Base-by-base conservation (phyloP, 2,113 vertebrate genomes). In the Silurus meridionalis region DNA sequence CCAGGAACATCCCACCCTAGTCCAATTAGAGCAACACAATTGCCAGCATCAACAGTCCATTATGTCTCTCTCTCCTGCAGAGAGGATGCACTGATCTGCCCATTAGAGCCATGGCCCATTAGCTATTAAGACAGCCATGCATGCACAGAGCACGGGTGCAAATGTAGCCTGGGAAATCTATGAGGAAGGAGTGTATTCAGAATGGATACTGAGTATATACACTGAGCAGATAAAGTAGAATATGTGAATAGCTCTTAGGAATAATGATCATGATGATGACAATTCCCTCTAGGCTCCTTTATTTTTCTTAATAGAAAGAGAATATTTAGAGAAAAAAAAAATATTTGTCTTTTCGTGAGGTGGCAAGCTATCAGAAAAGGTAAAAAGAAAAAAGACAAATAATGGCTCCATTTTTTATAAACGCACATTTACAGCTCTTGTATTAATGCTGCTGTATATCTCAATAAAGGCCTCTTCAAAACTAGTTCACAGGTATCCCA, bases 61-160 rank as follows among this genome's bases (percentile, higher is more conserved):
- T 93, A 93, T 86, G 77, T 90, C 86, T 88, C 69, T 90, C 86
- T 83, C 91, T 91, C 82, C 92, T 93, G 92, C 91, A 75, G 91
- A 90, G 92, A 92, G 91, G 92, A 90, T 92, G 90, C 90, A 93
- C 83, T 82, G 92, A 92, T 92, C 89, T 90, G 87, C 89, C 94
- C 93, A 94, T 95, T 94, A 94, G 90, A 89, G 89, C 88, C 88
- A 91, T 90, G 88, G 90, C 91, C 92, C 88, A 90, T 91, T 92
- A 89, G 86, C 81, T 78, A 82, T 82, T 82, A 87, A 83, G 86
- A 83, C 86, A 81, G 86, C 80, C 72, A 83, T 83, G 86, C 60
- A 83, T 77, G 72, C 80, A 78, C 25, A 28, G 86, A 87, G 80
- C 86, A 87, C 23, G 71, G 80, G 86, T 87, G 86, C 86, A 77